A percentile compares a stretch with the other conserved stretches of the same genome.
Evolutionary conservation across 2,797 vertebrate species (phyloP).

Genomic region (Myioborus miniatus): DNA sequence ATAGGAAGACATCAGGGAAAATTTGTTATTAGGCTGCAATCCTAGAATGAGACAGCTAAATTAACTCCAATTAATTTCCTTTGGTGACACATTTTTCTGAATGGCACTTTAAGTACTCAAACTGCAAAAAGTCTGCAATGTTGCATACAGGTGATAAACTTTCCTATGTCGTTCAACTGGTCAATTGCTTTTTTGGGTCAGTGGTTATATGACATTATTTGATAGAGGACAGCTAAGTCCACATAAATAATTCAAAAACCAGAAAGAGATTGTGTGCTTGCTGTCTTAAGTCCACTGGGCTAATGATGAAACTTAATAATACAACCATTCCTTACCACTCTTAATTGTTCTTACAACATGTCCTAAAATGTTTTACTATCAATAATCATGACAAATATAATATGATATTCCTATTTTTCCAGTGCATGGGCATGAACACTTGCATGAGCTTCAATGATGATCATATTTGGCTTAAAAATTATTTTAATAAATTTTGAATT

Average conservation of each 20-base stretch:
- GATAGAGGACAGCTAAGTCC: neutral
- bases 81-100: neutral
- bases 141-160: neutral
- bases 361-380: neutral
- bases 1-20: neutral
- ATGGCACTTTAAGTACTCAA: neutral
- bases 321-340: neutral
- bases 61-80: neutral
- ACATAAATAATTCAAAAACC: neutral
- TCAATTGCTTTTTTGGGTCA: neutral
- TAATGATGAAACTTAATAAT: neutral
- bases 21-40: neutral
- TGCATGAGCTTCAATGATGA: neutral
- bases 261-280: neutral
- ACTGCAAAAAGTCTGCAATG: neutral
- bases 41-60: neutral
- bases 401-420: neutral
- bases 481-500: slow-evolving; percentile 13
- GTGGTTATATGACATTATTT: neutral
- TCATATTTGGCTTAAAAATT: neutral
- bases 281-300: neutral
- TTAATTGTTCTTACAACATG: neutral
- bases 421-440: neutral
- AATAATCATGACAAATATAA: neutral
- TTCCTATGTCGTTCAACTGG: neutral